A percentile compares a stretch with the other conserved stretches of the same genome.
These are phyloP conservation scores for Paramormyrops hopkinsi DNA, from an alignment of 2,797 vertebrate genomes.

Conservation along the genomic window DNA sequence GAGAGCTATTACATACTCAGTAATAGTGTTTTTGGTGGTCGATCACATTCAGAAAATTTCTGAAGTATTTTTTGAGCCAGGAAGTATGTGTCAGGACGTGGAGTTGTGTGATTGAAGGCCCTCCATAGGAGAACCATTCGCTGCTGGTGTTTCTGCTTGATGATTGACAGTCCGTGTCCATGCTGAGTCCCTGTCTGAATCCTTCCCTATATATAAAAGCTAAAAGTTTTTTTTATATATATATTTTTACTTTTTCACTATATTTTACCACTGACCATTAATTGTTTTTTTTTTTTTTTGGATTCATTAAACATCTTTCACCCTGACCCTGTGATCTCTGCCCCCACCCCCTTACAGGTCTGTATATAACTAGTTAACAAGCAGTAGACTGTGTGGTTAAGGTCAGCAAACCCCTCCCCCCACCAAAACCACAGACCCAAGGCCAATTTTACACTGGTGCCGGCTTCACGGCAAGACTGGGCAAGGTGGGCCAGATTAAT, in stretches of 20 bases:
- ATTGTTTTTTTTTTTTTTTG: neutral
- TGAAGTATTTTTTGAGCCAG: neutral
- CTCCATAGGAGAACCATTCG: neutral
- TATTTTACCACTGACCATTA: neutral
- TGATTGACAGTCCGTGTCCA: neutral
- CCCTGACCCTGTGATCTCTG: neutral
- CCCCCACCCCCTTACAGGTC: neutral
- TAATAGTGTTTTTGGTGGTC: neutral
- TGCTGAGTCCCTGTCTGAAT: neutral
- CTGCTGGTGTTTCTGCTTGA: neutral
- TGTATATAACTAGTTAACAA: neutral
- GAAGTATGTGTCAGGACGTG: neutral
- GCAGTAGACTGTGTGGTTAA: neutral
- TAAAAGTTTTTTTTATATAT: neutral
- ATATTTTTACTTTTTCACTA: neutral
- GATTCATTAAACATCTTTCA: neutral
- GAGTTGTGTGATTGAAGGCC: neutral
- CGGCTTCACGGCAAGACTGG: neutral
- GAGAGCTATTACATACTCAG: neutral
- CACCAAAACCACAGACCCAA: neutral
- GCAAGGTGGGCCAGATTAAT: neutral
- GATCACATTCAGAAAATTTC: neutral
- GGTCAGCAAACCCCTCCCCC: neutral
- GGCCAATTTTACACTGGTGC: neutral
- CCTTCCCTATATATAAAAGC: neutral